A percentile compares a stretch with the other conserved stretches of the same genome.
phyloP scores from a whole-genome alignment of 2,797 vertebrate genomes.

The Esox lucius region DNA sequence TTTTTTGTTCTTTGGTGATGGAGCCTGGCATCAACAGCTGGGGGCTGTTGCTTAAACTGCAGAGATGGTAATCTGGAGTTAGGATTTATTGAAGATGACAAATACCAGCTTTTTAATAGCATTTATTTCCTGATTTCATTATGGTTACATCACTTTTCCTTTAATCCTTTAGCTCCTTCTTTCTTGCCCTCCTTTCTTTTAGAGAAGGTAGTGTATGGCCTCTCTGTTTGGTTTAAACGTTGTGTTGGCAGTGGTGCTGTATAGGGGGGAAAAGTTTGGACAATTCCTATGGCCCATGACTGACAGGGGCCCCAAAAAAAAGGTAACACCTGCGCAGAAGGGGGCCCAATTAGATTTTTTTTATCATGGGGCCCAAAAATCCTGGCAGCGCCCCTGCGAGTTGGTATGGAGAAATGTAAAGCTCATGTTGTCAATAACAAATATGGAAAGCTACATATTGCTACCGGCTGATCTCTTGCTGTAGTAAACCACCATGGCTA shows the following conservation, averaged over 20 bases:
- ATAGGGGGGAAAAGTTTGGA: no score
- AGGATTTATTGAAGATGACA: not conserved
- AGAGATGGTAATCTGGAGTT: not conserved
- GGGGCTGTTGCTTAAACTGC: not conserved
- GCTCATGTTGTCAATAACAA: no score
- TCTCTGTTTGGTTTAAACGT: not conserved
- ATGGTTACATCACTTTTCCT: not conserved
- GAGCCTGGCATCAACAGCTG: not conserved
- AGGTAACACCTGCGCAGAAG: no score
- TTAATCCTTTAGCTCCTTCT: not conserved
- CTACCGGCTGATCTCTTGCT: no score
- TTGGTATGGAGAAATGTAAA: not conserved
- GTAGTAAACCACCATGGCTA: no score
- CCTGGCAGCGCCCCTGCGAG: no score
- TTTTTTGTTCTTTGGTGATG: not conserved
- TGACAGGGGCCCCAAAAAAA: no score
- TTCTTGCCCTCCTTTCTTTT: not conserved
- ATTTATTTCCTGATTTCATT: slow-evolving; percentile 6
- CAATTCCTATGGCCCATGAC: no score
- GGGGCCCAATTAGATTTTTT: no score
- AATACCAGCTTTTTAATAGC: not conserved
- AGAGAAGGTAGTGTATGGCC: not conserved
- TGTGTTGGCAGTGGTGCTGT: no score
- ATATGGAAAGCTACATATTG: no score
- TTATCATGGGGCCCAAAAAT: no score